Conservation (phyloP, 2,113 vertebrate species). For the Oceanites oceanicus region DNA sequence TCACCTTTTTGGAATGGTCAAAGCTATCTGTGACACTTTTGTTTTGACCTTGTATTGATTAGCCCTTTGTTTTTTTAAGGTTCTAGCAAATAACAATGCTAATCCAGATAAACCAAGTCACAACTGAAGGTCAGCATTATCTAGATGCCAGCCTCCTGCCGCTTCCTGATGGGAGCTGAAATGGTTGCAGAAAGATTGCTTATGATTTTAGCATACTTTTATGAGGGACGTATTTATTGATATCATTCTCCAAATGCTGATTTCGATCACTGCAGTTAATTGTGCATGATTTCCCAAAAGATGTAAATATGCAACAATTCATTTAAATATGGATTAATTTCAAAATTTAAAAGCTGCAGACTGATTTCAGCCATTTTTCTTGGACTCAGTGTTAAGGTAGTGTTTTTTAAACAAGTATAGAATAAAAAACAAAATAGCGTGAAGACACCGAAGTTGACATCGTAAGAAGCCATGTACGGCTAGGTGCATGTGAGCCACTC, state of each 20-base stretch:
- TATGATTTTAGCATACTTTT: neutral
- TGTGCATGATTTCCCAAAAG: neutral
- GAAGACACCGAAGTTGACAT: neutral
- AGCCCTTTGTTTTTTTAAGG: constrained; percentile 30
- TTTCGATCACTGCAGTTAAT: neutral
- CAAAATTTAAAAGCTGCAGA: neutral
- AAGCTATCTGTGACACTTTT: constrained; percentile 29
- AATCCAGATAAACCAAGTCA: constrained; percentile 56
- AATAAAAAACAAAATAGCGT: neutral
- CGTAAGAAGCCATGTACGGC: accelerated
- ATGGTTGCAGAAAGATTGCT: neutral
- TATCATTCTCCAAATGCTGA: neutral
- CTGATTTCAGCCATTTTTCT: neutral
- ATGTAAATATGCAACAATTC: neutral
- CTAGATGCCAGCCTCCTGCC: neutral
- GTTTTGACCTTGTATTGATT: constrained; percentile 65
- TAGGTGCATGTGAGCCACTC: neutral
- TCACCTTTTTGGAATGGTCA: constrained; percentile 34
- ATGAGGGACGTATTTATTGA: neutral
- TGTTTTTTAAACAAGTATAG: neutral
- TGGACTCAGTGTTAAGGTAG: neutral
- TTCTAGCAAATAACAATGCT: constrained; percentile 57
- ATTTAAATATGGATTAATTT: neutral
- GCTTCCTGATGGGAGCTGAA: neutral
- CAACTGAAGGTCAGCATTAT: constrained; percentile 48